Conservation (phyloP, 2,797 vertebrate species). For the Cyclura pinguis region DNA sequence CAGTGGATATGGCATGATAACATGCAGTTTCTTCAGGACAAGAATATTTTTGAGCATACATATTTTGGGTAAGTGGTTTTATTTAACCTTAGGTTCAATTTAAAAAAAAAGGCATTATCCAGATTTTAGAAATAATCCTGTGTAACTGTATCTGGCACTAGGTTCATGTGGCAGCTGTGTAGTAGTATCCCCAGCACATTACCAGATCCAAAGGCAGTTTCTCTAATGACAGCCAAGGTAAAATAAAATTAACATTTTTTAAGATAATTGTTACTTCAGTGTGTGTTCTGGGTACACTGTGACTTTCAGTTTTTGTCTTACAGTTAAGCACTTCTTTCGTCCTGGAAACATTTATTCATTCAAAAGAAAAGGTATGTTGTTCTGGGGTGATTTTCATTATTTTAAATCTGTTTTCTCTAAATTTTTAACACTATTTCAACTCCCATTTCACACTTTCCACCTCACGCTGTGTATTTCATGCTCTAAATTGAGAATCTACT, state of each 20-base stretch:
- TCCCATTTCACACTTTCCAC: background rate
- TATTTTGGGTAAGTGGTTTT: constrained; percentile 93
- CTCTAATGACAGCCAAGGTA: constrained; percentile 99
- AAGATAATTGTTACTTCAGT: constrained; percentile 1
- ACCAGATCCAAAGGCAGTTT: constrained; percentile 96
- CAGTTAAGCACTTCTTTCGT: constrained; percentile 99
- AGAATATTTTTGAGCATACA: constrained; percentile 99
- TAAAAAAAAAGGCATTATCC: constrained; percentile 48
- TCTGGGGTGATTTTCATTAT: background rate
- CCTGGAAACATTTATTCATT: constrained; percentile 98
- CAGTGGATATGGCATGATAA: constrained; percentile 99
- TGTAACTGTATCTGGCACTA: constrained; percentile 77
- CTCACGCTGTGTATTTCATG: background rate
- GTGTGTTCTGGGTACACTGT: constrained; percentile 42
- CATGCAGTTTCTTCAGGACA: constrained; percentile 99
- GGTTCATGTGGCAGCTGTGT: constrained; percentile 99
- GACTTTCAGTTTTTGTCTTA: constrained; percentile 71
- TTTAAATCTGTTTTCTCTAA: background rate
- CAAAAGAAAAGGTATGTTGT: constrained; percentile 94
- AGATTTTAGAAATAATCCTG: constrained; percentile 55
- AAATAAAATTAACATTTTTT: constrained; percentile 37
- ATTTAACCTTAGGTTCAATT: constrained; percentile 45
- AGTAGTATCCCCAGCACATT: constrained; percentile 98
- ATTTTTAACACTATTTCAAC: no score
- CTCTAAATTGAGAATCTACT: no score